These are phyloP conservation scores for Rhopalosiphum maidis DNA, from an alignment of 1,140 invertebrate species.

Conservation along the genomic window DNA sequence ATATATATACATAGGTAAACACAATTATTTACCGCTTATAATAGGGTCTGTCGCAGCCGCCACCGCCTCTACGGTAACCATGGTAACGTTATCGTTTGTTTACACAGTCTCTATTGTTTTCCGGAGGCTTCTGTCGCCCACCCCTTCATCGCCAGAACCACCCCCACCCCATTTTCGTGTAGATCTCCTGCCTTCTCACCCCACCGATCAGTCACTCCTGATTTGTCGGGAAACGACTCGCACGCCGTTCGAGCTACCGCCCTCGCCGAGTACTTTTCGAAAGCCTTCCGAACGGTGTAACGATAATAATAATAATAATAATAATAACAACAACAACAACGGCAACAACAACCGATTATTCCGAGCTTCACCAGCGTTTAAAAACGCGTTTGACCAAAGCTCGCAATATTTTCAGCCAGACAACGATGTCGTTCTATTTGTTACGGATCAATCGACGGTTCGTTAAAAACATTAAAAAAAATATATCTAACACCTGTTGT, in stretches of 20 bases:
- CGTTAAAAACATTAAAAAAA: too few relatives aligned
- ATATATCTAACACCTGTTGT: too few relatives aligned
- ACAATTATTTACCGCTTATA: slow-evolving; percentile 46
- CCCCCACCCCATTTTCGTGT: background rate
- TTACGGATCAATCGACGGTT: too few relatives aligned
- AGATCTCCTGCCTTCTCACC: background rate
- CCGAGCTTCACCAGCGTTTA: background rate
- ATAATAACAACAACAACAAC: background rate
- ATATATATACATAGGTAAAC: slow-evolving; percentile 34
- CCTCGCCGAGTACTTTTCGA: background rate
- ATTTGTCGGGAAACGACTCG: background rate
- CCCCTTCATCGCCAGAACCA: background rate
- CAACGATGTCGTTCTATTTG: too few relatives aligned
- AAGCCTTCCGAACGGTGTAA: background rate
- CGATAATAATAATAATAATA: background rate
- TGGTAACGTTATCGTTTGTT: slow-evolving; percentile 60
- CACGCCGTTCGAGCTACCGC: background rate
- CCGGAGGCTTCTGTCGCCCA: slow-evolving; percentile 1
- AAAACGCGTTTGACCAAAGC: background rate
- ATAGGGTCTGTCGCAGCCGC: slow-evolving; percentile 25
- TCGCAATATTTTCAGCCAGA: background rate
- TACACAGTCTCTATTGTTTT: slow-evolving; percentile 59
- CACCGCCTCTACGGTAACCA: slow-evolving; percentile 46
- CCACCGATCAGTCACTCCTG: background rate
- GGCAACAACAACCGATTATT: background rate